Conservation (phyloP, 2,113 vertebrate genomes). For the Agelaius tricolor region DNA sequence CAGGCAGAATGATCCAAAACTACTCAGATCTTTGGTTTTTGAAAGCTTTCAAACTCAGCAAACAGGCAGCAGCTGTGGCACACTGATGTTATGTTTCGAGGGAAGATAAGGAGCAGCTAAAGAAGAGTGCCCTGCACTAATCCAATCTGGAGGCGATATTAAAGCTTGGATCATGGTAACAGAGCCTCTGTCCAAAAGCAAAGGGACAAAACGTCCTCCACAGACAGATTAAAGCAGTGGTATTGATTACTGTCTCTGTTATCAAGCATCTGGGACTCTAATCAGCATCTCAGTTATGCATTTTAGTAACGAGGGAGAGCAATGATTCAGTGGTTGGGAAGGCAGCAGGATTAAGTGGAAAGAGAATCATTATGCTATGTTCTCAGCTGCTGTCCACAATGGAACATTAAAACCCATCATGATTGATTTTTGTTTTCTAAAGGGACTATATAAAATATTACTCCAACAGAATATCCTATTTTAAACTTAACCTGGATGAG, state of each 20-base stretch:
- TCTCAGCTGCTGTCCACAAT: neutral
- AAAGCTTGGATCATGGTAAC: neutral
- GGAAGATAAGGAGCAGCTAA: neutral
- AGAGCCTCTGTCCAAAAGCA: neutral
- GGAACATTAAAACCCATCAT: neutral
- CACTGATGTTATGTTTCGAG: neutral
- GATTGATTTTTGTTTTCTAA: conserved; percentile 10
- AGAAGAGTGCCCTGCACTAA: neutral
- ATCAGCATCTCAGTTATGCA: neutral
- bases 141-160: neutral
- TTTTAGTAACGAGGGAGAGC: neutral
- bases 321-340: neutral
- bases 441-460: neutral
- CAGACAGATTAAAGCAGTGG: neutral
- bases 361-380: neutral
- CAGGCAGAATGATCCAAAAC: neutral
- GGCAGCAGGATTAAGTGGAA: neutral
- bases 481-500: conserved; percentile 15
- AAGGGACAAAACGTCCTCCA: neutral
- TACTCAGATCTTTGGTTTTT: neutral
- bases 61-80: neutral
- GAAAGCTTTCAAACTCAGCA: neutral
- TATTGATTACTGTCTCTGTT: conserved; percentile 16
- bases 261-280: neutral
- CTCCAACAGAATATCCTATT: neutral